A percentile compares a stretch with the other conserved stretches of the same genome.
These are phyloP conservation scores for Dorcus parallelipipedus DNA, from an alignment of 2,888 invertebrate genomes.

Conservation along the genomic window DNA sequence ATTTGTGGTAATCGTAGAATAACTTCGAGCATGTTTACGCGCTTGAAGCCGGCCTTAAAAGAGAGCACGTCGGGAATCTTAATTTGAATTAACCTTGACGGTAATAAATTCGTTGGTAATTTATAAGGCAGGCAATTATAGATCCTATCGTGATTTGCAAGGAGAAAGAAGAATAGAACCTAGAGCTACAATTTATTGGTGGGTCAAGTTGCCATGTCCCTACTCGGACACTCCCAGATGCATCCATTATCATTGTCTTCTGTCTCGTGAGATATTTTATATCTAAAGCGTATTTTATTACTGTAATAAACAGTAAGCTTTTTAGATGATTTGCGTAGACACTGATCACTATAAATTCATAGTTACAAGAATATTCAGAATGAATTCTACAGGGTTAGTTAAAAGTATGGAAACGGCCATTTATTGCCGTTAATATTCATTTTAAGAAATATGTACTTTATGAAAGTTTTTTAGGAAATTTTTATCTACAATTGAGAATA, in stretches of 20 bases:
- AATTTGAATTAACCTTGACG: not conserved
- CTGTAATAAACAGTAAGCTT: not conserved
- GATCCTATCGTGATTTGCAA: conserved; percentile 36
- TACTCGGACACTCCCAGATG: conserved; percentile 23
- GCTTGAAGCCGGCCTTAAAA: not conserved
- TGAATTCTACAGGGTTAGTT: no score
- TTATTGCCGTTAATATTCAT: no score
- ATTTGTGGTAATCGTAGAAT: no score
- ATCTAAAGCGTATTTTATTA: not conserved
- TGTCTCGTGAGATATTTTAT: not conserved
- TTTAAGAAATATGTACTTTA: no score
- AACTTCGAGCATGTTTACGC: no score
- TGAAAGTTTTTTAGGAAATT: no score
- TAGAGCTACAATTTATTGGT: conserved; percentile 23
- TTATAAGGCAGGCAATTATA: conserved; percentile 37
- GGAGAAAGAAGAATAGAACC: conserved; percentile 22
- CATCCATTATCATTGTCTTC: conserved; percentile 9
- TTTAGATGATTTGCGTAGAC: not conserved
- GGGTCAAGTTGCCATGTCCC: conserved; percentile 17
- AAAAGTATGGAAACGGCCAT: no score
- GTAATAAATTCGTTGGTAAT: conserved; percentile 34
- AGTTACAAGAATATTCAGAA: no score
- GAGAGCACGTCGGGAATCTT: not conserved
- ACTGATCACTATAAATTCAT: no score
- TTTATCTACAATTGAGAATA: no score